phyloP scores from a whole-genome alignment of 2,797 vertebrate species.

The Silurus aristotelis region DNA sequence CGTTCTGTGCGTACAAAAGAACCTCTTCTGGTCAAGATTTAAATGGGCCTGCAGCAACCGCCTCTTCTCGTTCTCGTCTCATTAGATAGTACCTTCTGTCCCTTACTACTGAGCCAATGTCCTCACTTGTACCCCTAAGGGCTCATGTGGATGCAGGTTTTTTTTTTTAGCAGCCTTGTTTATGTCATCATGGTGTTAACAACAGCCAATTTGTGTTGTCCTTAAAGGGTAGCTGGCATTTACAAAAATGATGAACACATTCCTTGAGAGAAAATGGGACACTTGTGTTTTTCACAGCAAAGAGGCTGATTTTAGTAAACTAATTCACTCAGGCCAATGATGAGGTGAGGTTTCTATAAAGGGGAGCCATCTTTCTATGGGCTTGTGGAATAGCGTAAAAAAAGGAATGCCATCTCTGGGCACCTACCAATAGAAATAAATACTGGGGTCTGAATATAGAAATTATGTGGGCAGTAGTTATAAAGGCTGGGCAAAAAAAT shows the following conservation, averaged over 20 bases:
- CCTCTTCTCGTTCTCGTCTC: constrained; percentile 55
- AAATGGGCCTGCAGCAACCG: constrained; percentile 63
- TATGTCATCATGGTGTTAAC: constrained; percentile 30
- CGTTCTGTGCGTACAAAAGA: constrained; percentile 68
- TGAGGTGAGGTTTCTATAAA: neutral
- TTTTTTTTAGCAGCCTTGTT: constrained; percentile 35
- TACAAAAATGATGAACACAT: constrained; percentile 28
- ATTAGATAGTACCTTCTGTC: constrained; percentile 50
- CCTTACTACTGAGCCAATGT: constrained; percentile 36
- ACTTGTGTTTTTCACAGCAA: neutral
- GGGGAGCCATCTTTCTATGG: neutral
- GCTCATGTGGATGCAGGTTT: constrained; percentile 33
- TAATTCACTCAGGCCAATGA: constrained; percentile 15
- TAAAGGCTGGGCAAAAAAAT: neutral
- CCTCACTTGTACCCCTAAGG: constrained; percentile 36
- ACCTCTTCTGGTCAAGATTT: constrained; percentile 58
- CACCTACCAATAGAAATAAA: neutral
- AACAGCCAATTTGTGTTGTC: constrained; percentile 29
- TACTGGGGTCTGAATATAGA: neutral
- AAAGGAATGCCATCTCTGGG: neutral
- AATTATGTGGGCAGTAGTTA: neutral
- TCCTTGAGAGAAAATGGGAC: constrained; percentile 20
- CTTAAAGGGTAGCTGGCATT: constrained; percentile 37
- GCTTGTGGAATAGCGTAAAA: neutral
- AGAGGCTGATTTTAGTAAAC: constrained; percentile 12